These are phyloP conservation scores for Cephus runcator DNA, from an alignment of 2,888 invertebrate genomes.

Conservation along the genomic window DNA sequence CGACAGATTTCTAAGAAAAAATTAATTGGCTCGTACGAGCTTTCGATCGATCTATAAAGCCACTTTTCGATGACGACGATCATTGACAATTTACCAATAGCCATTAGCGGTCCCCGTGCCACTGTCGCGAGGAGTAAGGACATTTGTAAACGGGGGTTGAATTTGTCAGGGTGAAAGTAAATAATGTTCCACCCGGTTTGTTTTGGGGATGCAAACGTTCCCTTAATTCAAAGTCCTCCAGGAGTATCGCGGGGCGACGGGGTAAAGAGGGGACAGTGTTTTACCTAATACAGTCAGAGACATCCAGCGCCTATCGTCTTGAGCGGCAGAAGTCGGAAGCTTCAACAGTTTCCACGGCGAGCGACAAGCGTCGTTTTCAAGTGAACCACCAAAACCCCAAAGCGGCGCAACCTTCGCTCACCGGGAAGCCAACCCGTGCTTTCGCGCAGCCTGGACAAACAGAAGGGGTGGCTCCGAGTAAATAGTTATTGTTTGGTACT, in stretches of 20 bases:
- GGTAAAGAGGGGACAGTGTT: background rate
- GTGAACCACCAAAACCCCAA: background rate
- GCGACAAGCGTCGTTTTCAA: no score
- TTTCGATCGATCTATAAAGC: background rate
- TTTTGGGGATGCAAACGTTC: constrained; percentile 54
- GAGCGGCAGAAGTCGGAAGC: constrained; percentile 4
- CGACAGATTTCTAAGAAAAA: no score
- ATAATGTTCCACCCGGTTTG: constrained; percentile 58
- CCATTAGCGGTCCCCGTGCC: no score
- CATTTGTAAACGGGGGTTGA: constrained; percentile 40
- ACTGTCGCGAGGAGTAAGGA: background rate
- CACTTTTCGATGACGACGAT: background rate
- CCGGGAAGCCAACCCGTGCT: constrained; percentile 33
- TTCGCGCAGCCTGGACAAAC: constrained; percentile 53
- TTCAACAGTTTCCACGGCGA: no score
- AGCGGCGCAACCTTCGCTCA: constrained; percentile 10
- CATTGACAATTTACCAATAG: no score
- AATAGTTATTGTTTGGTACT: constrained; percentile 60
- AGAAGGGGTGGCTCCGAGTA: constrained; percentile 60
- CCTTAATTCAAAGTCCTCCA: constrained; percentile 60
- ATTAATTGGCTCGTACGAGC: no score
- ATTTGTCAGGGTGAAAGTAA: constrained; percentile 62
- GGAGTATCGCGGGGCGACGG: constrained; percentile 35
- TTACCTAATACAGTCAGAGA: background rate
- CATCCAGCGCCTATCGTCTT: background rate